A percentile compares a stretch with the other conserved stretches of the same genome.
These are phyloP conservation scores for Phyllotreta cruciferae DNA, from an alignment of 2,888 invertebrate genomes.

Conservation along the genomic window DNA sequence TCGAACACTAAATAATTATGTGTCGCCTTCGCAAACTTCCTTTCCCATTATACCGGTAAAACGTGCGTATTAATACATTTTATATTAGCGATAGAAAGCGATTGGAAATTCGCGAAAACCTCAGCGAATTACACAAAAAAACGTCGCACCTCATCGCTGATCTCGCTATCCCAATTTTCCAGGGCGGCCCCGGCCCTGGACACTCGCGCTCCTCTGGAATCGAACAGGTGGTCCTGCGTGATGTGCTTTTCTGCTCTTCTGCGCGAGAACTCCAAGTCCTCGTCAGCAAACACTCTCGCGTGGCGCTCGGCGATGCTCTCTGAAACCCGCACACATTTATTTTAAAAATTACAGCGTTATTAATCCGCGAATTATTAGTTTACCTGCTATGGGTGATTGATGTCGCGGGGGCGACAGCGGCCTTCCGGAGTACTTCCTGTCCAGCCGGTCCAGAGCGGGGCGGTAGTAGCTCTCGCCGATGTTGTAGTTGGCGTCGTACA, in stretches of 20 bases:
- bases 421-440: slow-evolving; percentile 71
- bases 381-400: slow-evolving; percentile 29
- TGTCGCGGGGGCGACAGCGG: slow-evolving; percentile 56
- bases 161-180: slow-evolving; percentile 61
- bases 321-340: background rate
- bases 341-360: background rate
- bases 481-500: slow-evolving; percentile 86
- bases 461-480: slow-evolving; percentile 85
- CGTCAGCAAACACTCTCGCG: slow-evolving; percentile 63
- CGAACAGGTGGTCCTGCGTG: slow-evolving; percentile 68
- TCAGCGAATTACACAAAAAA: slow-evolving; percentile 36
- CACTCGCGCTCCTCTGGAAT: slow-evolving; percentile 67
- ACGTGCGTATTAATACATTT: too few species aligned
- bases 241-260: slow-evolving; percentile 62
- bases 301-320: slow-evolving; percentile 57
- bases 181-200: slow-evolving; percentile 45
- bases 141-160: slow-evolving; percentile 60
- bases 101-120: slow-evolving; percentile 18
- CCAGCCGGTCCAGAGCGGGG: slow-evolving; percentile 76
- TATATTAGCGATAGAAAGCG: background rate
- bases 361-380: slow-evolving; percentile 21
- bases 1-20: too few species aligned
- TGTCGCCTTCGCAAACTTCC: too few species aligned
- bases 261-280: slow-evolving; percentile 62
- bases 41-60: too few species aligned